Evolutionary conservation across 2,113 vertebrate species (phyloP).

Genomic region (Odontophorus gujanensis): DNA sequence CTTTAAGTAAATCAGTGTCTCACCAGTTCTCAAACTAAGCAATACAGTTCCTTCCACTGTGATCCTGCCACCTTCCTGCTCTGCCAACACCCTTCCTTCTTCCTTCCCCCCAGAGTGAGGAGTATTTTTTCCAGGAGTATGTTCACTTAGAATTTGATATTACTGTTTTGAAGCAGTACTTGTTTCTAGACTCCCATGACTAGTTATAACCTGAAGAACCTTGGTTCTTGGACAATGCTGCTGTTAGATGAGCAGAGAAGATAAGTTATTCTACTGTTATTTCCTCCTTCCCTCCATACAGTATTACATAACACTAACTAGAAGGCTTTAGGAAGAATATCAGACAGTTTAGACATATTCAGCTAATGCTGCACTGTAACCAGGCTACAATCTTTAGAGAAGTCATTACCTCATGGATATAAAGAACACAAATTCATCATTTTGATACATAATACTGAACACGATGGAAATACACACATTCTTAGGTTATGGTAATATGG

Average conservation of each 20-base stretch:
- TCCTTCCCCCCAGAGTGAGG: background rate
- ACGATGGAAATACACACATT: background rate
- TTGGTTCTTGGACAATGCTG: background rate
- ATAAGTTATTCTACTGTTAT: background rate
- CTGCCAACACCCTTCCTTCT: background rate
- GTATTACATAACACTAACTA: background rate
- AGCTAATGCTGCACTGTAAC: background rate
- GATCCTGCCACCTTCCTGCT: background rate
- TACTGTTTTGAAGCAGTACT: background rate
- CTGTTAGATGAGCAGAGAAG: background rate
- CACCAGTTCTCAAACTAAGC: background rate
- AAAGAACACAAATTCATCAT: background rate
- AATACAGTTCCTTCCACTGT: background rate
- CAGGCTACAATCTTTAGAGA: background rate
- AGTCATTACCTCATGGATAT: background rate
- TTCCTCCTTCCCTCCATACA: background rate
- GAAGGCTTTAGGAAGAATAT: background rate
- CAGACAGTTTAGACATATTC: background rate
- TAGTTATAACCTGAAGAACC: background rate
- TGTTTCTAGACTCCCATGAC: background rate
- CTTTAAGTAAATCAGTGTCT: background rate
- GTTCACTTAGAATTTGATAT: background rate
- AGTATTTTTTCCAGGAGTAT: background rate
- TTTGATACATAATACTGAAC: background rate
- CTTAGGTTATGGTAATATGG: background rate